Conservation (phyloP, 2,797 vertebrate species). For the Myripristis jacobus region DNA sequence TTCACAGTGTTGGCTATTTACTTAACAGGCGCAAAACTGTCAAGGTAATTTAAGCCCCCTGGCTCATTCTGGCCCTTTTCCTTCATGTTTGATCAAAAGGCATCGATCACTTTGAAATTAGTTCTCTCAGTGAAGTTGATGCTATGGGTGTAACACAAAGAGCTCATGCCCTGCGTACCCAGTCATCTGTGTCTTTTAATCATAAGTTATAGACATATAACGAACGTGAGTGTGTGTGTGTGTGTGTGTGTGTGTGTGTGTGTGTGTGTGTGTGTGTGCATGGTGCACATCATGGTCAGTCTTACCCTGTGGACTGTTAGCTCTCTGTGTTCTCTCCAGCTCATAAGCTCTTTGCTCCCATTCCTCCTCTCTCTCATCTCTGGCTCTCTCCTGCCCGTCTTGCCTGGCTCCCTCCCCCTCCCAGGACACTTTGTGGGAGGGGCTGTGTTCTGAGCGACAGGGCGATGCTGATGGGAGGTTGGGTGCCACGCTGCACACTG, state of each 20-base stretch:
- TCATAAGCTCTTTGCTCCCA: conserved; percentile 81
- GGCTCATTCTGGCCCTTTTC: conserved; percentile 55
- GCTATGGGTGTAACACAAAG: conserved; percentile 55
- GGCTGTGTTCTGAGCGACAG: conserved; percentile 88
- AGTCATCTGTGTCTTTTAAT: conserved; percentile 46
- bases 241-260: background rate
- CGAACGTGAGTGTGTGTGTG: conserved; percentile 10
- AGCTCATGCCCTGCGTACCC: conserved; percentile 46
- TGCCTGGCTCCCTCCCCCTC: conserved; percentile 85
- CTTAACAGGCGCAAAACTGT: background rate
- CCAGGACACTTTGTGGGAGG: conserved; percentile 93
- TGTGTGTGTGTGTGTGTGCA: background rate
- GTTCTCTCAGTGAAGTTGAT: conserved; percentile 51
- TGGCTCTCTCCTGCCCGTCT: conserved; percentile 62
- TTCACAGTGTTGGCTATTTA: background rate
- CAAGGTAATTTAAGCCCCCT: conserved; percentile 19
- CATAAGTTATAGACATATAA: conserved; percentile 32
- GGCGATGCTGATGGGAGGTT: conserved; percentile 89
- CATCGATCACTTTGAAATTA: conserved; percentile 63
- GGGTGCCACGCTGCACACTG: conserved; percentile 96
- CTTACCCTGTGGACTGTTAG: conserved; percentile 74
- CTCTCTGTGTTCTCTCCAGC: conserved; percentile 75
- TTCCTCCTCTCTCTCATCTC: conserved; percentile 75
- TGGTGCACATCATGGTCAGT: conserved; percentile 7
- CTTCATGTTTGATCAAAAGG: conserved; percentile 74